These are phyloP conservation scores for Brachionus angularis DNA, from an alignment of 1,140 invertebrate genomes.

Conservation along the genomic window DNA sequence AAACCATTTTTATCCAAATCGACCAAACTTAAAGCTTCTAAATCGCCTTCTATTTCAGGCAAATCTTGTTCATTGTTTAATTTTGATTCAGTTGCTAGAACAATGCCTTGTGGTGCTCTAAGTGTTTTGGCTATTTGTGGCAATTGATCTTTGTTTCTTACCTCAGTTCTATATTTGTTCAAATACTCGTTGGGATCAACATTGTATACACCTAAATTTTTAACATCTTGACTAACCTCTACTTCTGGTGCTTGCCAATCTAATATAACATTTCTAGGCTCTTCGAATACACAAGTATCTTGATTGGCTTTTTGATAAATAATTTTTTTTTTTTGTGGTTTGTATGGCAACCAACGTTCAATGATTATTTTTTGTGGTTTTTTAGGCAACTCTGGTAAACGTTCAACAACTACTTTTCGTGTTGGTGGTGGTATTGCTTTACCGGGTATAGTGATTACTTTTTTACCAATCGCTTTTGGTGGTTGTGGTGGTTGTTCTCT, in stretches of 20 bases:
- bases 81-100: conserved; percentile 8
- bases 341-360: conserved; percentile 44
- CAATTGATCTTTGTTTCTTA: neutral
- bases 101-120: neutral
- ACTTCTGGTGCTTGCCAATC: conserved; percentile 18
- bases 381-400: conserved; percentile 13
- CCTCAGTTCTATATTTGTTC: conserved; percentile 10
- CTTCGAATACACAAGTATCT: neutral
- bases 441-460: conserved; percentile 13
- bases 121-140: conserved; percentile 14
- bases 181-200: conserved; percentile 24
- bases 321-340: conserved; percentile 32
- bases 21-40: neutral
- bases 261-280: conserved; percentile 15
- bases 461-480: conserved; percentile 13
- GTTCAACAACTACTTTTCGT: conserved; percentile 41
- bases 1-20: conserved; percentile 20
- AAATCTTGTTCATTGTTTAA: too few species aligned
- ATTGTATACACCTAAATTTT: conserved; percentile 17
- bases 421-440: conserved; percentile 35
- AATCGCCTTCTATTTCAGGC: conserved; percentile 17
- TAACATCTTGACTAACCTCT: conserved; percentile 10
- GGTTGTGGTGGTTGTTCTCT: conserved; percentile 29
- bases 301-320: conserved; percentile 28
- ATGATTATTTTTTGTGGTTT: conserved; percentile 32